Evolutionary conservation across 2,113 vertebrate species (phyloP).

Genomic region (Picathartes gymnocephalus): DNA sequence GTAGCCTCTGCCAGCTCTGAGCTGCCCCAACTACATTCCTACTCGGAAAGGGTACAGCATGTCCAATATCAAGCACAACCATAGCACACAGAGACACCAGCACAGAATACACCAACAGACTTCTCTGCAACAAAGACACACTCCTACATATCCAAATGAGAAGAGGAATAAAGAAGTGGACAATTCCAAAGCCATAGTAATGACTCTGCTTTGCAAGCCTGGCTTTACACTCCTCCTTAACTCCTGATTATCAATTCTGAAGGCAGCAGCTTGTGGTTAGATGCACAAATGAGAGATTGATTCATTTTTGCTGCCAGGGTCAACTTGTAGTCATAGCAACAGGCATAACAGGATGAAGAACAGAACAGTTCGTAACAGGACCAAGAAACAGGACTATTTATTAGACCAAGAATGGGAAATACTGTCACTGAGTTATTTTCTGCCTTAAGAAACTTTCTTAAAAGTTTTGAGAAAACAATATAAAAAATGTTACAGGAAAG

Average conservation of each 20-base stretch:
- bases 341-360: conserved; percentile 50
- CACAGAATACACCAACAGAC: neutral
- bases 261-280: neutral
- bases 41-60: neutral
- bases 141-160: neutral
- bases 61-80: neutral
- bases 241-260: neutral
- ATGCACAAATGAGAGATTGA: conserved; percentile 38
- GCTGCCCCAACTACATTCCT: neutral
- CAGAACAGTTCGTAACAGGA: conserved; percentile 5
- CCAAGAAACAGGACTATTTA: conserved; percentile 12
- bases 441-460: neutral
- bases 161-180: neutral
- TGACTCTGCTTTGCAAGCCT: neutral
- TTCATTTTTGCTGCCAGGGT: conserved; percentile 31
- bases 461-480: neutral
- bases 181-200: neutral
- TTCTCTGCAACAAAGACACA: neutral
- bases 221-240: neutral
- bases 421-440: neutral
- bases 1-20: neutral
- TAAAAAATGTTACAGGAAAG: neutral
- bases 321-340: conserved; percentile 48
- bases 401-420: conserved; percentile 17
- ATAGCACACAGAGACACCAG: neutral